phyloP scores from a whole-genome alignment of 2,797 vertebrate genomes.

The Masticophis lateralis region DNA sequence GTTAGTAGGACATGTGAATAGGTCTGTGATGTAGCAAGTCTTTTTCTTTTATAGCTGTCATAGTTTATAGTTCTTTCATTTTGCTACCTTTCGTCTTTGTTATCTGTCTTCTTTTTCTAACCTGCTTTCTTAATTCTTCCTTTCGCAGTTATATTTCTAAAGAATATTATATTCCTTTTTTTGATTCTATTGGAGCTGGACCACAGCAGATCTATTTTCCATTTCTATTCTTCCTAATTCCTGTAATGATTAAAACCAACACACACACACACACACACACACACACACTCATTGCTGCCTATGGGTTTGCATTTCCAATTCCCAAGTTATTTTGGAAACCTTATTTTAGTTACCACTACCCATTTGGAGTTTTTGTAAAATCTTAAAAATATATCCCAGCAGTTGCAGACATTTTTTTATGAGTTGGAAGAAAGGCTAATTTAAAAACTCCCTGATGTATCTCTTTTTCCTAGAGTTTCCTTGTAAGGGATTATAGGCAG shows the following conservation, averaged over 20 bases:
- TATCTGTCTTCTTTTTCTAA: neutral
- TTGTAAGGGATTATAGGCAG: neutral
- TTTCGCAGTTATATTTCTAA: neutral
- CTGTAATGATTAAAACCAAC: neutral
- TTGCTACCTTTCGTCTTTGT: neutral
- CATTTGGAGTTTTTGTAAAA: neutral
- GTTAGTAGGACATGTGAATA: neutral
- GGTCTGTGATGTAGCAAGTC: neutral
- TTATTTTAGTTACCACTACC: neutral
- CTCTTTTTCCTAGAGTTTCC: neutral
- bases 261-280: neutral
- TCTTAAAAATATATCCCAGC: neutral
- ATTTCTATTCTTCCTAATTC: neutral
- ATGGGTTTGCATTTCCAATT: neutral
- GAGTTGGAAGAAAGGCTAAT: neutral
- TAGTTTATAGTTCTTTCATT: neutral
- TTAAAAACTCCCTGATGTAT: neutral
- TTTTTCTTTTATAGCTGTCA: neutral
- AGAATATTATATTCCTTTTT: neutral
- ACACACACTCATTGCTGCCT: neutral
- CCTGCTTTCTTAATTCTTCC: neutral
- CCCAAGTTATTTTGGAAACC: neutral
- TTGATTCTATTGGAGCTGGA: neutral
- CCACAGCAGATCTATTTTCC: neutral
- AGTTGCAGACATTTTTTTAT: neutral